phyloP scores from a whole-genome alignment of 2,113 vertebrate species.

The Gymnorhina tibicen region DNA sequence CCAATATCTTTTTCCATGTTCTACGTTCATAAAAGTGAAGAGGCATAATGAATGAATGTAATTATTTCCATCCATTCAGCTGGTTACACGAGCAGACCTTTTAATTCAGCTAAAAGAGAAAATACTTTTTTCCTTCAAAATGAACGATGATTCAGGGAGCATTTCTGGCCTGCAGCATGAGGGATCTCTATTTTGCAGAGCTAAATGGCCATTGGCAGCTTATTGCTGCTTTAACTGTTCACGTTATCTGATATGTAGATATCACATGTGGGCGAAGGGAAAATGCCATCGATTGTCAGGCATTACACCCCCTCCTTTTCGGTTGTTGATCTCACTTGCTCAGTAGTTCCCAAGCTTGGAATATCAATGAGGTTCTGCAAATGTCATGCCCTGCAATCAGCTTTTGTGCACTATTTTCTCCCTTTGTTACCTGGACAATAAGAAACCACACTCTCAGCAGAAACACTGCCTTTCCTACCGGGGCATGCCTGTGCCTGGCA shows the following conservation, averaged over 20 bases:
- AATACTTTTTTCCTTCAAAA: not conserved
- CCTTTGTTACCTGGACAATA: not conserved
- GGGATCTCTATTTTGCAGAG: not conserved
- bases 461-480: not conserved
- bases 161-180: not conserved
- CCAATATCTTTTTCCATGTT: not conserved
- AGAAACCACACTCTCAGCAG: not conserved
- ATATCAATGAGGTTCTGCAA: not conserved
- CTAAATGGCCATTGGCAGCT: not conserved
- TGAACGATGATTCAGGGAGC: not conserved
- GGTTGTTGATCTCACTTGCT: not conserved
- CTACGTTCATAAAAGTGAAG: not conserved
- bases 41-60: not conserved
- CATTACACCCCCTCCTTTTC: not conserved
- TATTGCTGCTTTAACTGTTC: not conserved
- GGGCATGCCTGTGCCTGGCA: not conserved
- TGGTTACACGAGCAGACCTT: not conserved
- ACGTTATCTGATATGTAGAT: not conserved
- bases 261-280: not conserved
- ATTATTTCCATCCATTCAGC: not conserved
- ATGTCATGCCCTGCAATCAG: not conserved
- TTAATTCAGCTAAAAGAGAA: constrained; percentile 1
- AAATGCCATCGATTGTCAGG: not conserved
- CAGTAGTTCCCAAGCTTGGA: not conserved
- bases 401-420: not conserved